These are phyloP conservation scores for Schizaphis graminum DNA, from an alignment of 2,888 invertebrate species.

Conservation along the genomic window DNA sequence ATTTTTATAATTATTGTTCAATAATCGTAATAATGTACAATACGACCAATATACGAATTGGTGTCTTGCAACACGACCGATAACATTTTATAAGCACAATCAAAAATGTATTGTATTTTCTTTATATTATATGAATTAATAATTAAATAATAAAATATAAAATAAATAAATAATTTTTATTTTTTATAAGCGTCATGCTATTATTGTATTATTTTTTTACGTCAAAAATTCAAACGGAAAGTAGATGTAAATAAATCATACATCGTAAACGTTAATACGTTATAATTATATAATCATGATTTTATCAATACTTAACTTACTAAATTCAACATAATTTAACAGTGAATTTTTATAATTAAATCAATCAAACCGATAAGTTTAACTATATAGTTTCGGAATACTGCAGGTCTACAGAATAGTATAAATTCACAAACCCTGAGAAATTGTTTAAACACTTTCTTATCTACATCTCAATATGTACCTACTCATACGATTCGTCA, in stretches of 20 bases:
- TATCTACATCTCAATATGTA: neutral
- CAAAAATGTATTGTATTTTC: neutral
- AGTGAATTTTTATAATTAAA: neutral
- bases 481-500: neutral
- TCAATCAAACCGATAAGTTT: neutral
- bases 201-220: neutral
- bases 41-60: neutral
- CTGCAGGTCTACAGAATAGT: neutral
- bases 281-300: neutral
- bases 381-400: neutral
- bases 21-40: neutral
- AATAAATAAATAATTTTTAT: neutral
- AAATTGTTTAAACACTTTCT: neutral
- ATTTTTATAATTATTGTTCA: neutral
- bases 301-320: neutral
- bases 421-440: neutral
- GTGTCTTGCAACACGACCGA: neutral
- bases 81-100: neutral
- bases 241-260: neutral
- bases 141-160: neutral
- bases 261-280: neutral
- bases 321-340: neutral
- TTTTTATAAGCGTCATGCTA: neutral
- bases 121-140: neutral
- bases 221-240: neutral